Conservation (phyloP, 2,113 vertebrate genomes). For the Oryzias celebensis region DNA sequence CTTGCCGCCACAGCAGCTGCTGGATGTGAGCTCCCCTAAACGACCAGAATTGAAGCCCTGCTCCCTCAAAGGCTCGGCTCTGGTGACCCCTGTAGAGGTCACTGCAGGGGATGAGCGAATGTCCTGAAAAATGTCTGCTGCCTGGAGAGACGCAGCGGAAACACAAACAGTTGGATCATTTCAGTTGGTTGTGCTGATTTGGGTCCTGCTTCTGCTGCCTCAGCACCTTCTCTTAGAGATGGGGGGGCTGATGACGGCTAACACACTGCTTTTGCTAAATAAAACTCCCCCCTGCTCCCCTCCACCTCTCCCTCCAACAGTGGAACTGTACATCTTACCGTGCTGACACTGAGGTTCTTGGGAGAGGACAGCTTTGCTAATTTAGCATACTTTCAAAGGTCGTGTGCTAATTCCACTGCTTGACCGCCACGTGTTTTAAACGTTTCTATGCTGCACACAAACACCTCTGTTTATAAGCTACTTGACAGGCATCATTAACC, state of each 20-base stretch:
- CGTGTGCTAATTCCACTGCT: conserved; percentile 42
- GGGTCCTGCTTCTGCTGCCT: conserved; percentile 63
- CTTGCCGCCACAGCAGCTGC: too few species aligned
- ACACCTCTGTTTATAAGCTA: conserved; percentile 6
- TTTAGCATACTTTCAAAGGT: conserved; percentile 72
- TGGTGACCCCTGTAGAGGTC: conserved; percentile 42
- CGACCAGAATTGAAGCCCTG: conserved; percentile 14
- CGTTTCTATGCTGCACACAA: conserved; percentile 8
- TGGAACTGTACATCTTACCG: conserved; percentile 49
- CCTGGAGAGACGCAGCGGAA: background rate
- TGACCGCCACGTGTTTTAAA: background rate
- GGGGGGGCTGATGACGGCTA: conserved; percentile 72
- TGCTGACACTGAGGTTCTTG: conserved; percentile 56
- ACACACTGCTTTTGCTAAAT: conserved; percentile 78
- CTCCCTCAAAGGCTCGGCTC: conserved; percentile 42
- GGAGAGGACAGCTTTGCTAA: conserved; percentile 62
- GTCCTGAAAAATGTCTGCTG: background rate
- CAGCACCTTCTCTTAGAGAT: conserved; percentile 64
- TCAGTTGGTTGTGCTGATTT: conserved; percentile 79
- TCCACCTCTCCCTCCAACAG: conserved; percentile 18
- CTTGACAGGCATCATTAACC: conserved; percentile 42
- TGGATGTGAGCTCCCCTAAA: background rate
- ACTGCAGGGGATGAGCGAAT: background rate
- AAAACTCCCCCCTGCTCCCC: conserved; percentile 44
- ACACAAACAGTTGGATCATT: conserved; percentile 39